Conservation (phyloP, 2,113 vertebrate genomes). For the Theropithecus gelada region DNA sequence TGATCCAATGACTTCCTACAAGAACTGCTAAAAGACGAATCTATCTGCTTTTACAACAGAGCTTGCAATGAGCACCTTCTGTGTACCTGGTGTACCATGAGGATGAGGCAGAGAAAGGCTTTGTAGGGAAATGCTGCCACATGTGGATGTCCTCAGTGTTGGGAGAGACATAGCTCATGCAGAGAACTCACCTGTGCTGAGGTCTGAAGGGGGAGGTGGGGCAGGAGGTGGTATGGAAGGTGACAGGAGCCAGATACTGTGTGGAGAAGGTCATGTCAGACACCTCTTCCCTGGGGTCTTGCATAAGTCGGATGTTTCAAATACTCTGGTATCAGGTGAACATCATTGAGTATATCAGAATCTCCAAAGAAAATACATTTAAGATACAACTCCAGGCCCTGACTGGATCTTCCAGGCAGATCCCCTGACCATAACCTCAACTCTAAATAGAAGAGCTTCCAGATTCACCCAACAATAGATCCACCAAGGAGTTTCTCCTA, state of each 20-base stretch:
- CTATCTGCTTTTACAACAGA: neutral
- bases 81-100: no score
- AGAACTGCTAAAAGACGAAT: neutral
- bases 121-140: no score
- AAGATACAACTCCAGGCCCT: neutral
- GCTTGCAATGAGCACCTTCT: no score
- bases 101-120: no score
- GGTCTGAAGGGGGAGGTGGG: fast-evolving
- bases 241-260: no score
- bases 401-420: neutral
- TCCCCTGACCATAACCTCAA: neutral
- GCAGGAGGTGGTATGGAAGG: no score
- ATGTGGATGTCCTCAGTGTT: neutral
- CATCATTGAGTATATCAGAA: neutral
- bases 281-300: neutral
- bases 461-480: neutral
- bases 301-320: no score
- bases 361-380: neutral
- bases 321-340: neutral
- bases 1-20: neutral
- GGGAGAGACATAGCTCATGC: neutral
- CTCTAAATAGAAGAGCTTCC: neutral
- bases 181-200: neutral
- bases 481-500: neutral
- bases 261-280: no score